Percentiles rank a stretch among this genome's conserved stretches.
Conservation (phyloP, 2,888 invertebrate genomes). For the Dasysyrphus albostriatus region DNA sequence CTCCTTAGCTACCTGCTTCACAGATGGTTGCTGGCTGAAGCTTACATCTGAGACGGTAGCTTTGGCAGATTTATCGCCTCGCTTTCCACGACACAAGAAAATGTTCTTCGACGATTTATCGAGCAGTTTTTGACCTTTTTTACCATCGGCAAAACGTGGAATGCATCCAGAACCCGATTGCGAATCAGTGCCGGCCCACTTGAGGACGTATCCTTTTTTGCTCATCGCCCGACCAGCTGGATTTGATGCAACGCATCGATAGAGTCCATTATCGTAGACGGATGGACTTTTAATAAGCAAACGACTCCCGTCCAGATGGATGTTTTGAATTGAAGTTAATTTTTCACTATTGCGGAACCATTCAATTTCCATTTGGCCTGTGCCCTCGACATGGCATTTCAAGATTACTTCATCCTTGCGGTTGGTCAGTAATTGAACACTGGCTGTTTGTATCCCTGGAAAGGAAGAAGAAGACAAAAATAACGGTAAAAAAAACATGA, state of each 20-base stretch:
- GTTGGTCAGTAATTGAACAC: constrained; percentile 80
- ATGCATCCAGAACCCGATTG: constrained; percentile 78
- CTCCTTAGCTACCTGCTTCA: constrained; percentile 86
- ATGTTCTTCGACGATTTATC: constrained; percentile 78
- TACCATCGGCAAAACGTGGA: constrained; percentile 78
- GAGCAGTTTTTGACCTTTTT: constrained; percentile 79
- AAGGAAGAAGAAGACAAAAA: constrained; percentile 42
- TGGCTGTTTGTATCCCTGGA: constrained; percentile 81
- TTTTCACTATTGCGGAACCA: constrained; percentile 86
- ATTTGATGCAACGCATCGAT: constrained; percentile 89
- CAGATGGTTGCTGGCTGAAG: constrained; percentile 85
- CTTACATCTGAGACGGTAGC: constrained; percentile 54
- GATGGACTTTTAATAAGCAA: constrained; percentile 81
- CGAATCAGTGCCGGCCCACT: constrained; percentile 75
- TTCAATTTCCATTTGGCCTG: constrained; percentile 81
- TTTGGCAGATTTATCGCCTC: constrained; percentile 78
- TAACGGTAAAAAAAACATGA: constrained; percentile 35
- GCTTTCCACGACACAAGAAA: constrained; percentile 82
- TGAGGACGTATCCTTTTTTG: constrained; percentile 80
- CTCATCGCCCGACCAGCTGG: constrained; percentile 86
- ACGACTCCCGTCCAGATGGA: constrained; percentile 85
- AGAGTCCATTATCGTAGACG: constrained; percentile 88
- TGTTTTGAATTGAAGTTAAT: constrained; percentile 85
- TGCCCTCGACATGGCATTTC: constrained; percentile 82
- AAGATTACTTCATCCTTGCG: constrained; percentile 81